Conservation (phyloP, 2,113 vertebrate genomes). For the Onychostruthus taczanowskii region DNA sequence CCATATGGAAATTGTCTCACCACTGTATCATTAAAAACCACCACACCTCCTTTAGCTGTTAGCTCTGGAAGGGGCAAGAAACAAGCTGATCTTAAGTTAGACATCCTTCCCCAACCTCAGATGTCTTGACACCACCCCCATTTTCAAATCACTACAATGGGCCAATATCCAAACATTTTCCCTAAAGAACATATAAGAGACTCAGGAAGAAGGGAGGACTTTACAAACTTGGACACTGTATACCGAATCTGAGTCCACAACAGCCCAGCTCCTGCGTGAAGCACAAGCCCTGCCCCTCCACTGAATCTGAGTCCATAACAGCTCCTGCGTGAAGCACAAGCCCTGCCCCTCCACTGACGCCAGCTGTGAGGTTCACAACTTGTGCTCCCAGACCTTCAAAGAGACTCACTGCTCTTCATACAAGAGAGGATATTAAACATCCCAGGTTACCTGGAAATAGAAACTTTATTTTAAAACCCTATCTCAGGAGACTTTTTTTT, state of each 20-base stretch:
- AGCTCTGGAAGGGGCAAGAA: neutral
- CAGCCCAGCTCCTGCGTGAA: neutral
- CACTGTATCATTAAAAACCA: neutral
- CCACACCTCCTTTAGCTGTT: neutral
- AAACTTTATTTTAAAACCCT: neutral
- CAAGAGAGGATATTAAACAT: neutral
- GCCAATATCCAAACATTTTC: neutral
- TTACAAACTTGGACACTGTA: too few species aligned
- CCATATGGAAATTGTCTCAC: neutral
- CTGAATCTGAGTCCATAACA: fast-evolving
- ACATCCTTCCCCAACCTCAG: neutral
- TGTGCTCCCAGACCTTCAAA: neutral
- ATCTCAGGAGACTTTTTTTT: neutral
- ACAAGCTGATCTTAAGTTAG: neutral
- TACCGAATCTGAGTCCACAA: fast-evolving
- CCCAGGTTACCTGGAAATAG: neutral
- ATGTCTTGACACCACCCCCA: neutral
- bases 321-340: neutral
- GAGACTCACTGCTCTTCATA: neutral
- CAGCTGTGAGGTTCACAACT: neutral
- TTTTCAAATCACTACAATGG: neutral
- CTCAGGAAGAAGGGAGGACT: neutral
- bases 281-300: neutral
- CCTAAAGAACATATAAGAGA: neutral
- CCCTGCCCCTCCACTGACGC: neutral